These are phyloP conservation scores for Pyrocephalus nanus DNA, from an alignment of 2,797 vertebrate species.

Conservation along the genomic window DNA sequence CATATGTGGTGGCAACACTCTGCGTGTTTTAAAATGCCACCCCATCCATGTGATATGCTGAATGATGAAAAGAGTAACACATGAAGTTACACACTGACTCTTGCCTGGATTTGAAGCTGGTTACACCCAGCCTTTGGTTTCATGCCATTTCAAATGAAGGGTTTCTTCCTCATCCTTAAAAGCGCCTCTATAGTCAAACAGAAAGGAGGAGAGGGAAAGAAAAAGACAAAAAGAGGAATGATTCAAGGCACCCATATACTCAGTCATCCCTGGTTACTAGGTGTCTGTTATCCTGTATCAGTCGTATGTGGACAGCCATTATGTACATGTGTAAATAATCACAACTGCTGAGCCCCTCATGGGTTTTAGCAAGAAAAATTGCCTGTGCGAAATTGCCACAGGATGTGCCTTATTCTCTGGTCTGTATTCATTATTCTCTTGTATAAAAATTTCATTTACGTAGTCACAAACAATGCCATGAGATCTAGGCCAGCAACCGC, in stretches of 20 bases:
- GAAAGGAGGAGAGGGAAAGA: not conserved
- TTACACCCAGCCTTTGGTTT: conserved; percentile 22
- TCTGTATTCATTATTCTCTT: conserved; percentile 48
- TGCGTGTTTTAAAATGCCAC: not conserved
- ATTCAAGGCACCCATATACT: not conserved
- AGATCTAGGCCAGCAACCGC: conserved; percentile 29
- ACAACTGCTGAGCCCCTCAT: not conserved
- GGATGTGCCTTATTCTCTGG: conserved; percentile 55
- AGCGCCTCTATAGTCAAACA: not conserved
- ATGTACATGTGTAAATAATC: conserved; percentile 37
- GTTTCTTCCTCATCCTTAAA: conserved; percentile 1
- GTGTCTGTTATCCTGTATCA: not conserved
- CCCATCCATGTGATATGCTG: not conserved
- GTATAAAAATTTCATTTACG: conserved; percentile 41
- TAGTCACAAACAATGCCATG: conserved; percentile 58
- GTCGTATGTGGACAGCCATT: not conserved
- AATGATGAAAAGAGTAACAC: rapidly evolving
- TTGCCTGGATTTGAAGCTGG: not conserved
- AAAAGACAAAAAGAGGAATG: not conserved
- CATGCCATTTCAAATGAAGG: not conserved
- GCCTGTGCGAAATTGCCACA: conserved; percentile 47
- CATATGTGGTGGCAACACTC: rapidly evolving
- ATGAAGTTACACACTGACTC: not conserved
- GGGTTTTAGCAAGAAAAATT: conserved; percentile 20
- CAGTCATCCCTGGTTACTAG: not conserved